Evolutionary conservation across 2,113 vertebrate species (phyloP).

Genomic region (Marmota monax): DNA sequence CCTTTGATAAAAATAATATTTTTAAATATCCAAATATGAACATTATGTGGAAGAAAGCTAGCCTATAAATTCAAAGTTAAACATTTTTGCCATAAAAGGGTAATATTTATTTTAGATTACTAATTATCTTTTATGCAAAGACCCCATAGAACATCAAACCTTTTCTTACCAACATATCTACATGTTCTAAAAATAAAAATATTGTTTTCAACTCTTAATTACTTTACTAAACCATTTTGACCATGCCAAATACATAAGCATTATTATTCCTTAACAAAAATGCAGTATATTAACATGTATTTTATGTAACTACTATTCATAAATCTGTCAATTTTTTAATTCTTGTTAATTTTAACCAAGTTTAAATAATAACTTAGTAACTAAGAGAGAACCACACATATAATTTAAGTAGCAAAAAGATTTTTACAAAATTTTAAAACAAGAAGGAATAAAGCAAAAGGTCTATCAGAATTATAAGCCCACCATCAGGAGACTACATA

Average conservation of each 20-base stretch:
- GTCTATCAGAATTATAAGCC: slow-evolving; percentile 51
- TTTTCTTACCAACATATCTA: slow-evolving; percentile 25
- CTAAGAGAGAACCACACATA: slow-evolving; percentile 37
- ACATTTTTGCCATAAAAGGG: not conserved
- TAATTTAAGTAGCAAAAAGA: slow-evolving; percentile 32
- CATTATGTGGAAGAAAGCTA: not conserved
- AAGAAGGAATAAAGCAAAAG: slow-evolving; percentile 62
- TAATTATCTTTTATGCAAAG: not conserved
- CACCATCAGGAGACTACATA: slow-evolving; percentile 52
- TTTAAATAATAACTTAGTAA: not conserved
- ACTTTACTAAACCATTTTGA: not conserved
- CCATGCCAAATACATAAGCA: not conserved
- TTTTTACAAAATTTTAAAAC: slow-evolving; percentile 57
- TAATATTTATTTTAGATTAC: not conserved
- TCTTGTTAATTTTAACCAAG: slow-evolving; percentile 56
- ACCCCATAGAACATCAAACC: not conserved
- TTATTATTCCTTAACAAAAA: slow-evolving; percentile 46
- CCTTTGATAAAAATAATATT: not conserved
- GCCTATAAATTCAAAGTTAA: slow-evolving; percentile 40
- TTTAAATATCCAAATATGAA: not conserved
- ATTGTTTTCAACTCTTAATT: slow-evolving; percentile 7
- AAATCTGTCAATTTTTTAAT: not conserved
- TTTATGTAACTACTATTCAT: not conserved
- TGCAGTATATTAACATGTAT: not conserved
- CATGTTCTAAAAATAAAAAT: slow-evolving; percentile 51